Evolutionary conservation across 2,888 invertebrate species (phyloP), one percentile per base, ranked within the genome.

Genomic region (Drosophila affinis): DNA sequence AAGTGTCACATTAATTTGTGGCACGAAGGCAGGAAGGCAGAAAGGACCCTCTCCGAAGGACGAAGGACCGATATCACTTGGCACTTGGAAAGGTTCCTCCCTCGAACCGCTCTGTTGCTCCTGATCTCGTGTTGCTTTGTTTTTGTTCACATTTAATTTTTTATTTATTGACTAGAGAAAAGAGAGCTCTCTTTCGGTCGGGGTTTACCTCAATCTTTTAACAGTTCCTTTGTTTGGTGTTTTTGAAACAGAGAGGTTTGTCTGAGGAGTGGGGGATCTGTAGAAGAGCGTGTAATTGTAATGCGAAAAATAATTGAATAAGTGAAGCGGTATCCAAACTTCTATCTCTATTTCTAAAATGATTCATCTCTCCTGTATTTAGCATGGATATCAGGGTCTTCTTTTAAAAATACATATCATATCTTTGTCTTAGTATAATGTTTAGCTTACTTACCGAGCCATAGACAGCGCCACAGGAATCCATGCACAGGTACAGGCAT

Each of bases 401-500:
- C 24, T 24, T 4, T 24, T 24, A 24, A 24, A 4, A 29, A 45
- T 45, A 18, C 1, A 12, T 0, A 9, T 56, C 27, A 9, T 12
- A 3, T 45, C 14, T 32, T 32, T 34, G 2, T 2, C 3, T n/a
- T 14, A 7, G 7, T n/a, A 7, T 14, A 39, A 14, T 39, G 39
- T 39, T 39, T 14, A 46, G 62, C 46, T 88, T 91, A 95, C 97
- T 95, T 94, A 97, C 97, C 95, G 97, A 95, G 93, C 96, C 96
- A 93, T 97, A 97, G 88, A 95, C 95, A 92, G 95, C 94, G 92
- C 97, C 97, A 93, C 97, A 97, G 89, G 95, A 94, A 93, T 97
- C 96, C 96, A 97, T 97, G 93, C 97, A 97, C 92, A 97, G 95
- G 94, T 95, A 97, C 92, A 96, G 94, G 92, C 97, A 97, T 87